Conservation (phyloP, 2,797 vertebrate genomes). For the Paratrypauchen microcephalus region DNA sequence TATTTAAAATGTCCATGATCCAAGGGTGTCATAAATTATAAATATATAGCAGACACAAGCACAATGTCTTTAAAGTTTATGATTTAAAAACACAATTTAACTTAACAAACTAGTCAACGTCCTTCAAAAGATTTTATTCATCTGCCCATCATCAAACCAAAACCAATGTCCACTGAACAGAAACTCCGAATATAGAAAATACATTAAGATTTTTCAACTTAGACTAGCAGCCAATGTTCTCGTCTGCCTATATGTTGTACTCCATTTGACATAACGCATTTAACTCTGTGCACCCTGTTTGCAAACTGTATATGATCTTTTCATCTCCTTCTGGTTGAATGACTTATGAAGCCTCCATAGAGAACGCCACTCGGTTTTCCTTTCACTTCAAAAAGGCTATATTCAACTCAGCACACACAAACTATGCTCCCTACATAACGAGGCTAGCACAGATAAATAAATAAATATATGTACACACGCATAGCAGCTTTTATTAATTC, state of each 20-base stretch:
- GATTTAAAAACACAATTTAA: too few relatives aligned
- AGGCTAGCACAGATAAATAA: constrained; percentile 7
- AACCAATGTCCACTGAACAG: background rate
- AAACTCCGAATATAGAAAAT: background rate
- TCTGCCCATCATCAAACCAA: too few relatives aligned
- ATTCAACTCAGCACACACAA: constrained; percentile 16
- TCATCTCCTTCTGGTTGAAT: constrained; percentile 30
- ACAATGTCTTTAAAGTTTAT: too few relatives aligned
- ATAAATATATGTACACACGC: constrained; percentile 11
- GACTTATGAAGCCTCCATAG: constrained; percentile 17
- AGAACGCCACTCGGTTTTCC: constrained; percentile 8
- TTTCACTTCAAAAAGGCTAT: constrained; percentile 8
- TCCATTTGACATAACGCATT: constrained; percentile 4
- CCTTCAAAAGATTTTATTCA: too few relatives aligned
- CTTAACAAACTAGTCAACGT: background rate
- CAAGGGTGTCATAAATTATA: too few relatives aligned
- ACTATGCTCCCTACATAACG: background rate
- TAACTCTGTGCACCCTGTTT: constrained; percentile 12
- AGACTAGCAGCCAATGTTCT: background rate
- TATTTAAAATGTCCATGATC: too few relatives aligned
- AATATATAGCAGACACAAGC: too few relatives aligned
- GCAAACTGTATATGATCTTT: constrained; percentile 14
- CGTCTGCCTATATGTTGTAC: background rate
- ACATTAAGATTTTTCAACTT: background rate
- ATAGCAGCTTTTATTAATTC: constrained; percentile 49